These are phyloP conservation scores for Plebejus anna DNA, from an alignment of 2,888 invertebrate species.

Conservation along the genomic window DNA sequence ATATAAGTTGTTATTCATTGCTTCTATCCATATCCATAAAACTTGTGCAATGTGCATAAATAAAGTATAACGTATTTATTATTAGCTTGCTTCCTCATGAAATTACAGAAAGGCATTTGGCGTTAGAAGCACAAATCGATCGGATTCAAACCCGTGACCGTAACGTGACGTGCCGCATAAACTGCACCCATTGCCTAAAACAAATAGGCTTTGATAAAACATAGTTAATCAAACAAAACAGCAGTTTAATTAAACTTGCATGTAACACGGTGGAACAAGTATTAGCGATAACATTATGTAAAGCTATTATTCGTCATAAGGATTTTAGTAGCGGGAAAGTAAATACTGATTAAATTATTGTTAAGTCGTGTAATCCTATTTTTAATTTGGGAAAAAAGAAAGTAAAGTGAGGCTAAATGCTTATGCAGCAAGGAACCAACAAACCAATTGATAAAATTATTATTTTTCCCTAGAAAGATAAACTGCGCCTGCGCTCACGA, in stretches of 20 bases:
- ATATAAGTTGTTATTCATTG: no score
- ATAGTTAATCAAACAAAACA: conserved; percentile 25
- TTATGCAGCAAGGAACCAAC: background rate
- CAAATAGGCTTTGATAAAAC: conserved; percentile 20
- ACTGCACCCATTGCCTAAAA: conserved; percentile 9
- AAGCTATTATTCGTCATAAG: conserved; percentile 21
- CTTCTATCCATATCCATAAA: no score
- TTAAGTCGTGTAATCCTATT: background rate
- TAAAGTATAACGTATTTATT: no score
- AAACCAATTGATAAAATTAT: background rate
- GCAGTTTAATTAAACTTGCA: conserved; percentile 20
- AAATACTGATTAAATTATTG: background rate
- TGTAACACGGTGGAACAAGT: conserved; percentile 19
- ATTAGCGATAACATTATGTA: conserved; percentile 20
- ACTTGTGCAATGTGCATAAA: no score
- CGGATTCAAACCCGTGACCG: background rate
- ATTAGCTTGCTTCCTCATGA: background rate
- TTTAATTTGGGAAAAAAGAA: background rate
- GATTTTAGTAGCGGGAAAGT: background rate
- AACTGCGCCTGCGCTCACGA: no score
- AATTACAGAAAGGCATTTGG: background rate
- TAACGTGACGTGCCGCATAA: conserved; percentile 1
- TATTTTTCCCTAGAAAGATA: no score
- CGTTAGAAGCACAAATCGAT: background rate
- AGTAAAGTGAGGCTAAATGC: background rate